phyloP scores from a whole-genome alignment of 2,113 vertebrate species.

The Rhagologus leucostigma region DNA sequence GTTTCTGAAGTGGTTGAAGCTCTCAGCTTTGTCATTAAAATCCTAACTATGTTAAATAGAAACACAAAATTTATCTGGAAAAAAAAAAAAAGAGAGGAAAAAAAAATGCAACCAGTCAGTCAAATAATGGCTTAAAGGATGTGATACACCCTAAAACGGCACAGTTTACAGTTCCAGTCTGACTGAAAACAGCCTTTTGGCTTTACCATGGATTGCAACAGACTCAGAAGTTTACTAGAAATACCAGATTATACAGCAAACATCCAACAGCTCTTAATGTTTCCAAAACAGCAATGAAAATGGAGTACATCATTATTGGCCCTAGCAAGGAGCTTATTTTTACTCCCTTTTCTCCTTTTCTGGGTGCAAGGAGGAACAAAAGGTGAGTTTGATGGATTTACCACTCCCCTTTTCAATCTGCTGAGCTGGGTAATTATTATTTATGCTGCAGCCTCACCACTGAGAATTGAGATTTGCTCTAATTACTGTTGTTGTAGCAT shows the following conservation, averaged over 20 bases:
- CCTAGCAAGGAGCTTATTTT: not conserved
- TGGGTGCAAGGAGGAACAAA: not conserved
- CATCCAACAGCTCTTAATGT: not conserved
- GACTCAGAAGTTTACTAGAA: not conserved
- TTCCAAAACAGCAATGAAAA: not conserved
- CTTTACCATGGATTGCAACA: not conserved
- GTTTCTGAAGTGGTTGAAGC: slow-evolving; percentile 96
- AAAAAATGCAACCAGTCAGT: not conserved
- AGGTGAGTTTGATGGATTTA: not conserved
- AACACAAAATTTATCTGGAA: slow-evolving; percentile 97
- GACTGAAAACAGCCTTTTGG: not conserved
- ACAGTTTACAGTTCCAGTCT: not conserved
- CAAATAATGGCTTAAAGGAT: not conserved
- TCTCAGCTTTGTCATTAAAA: slow-evolving; percentile 95
- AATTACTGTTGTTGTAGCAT: not conserved
- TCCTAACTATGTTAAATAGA: slow-evolving; percentile 97
- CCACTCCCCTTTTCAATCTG: not conserved
- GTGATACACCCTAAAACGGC: not conserved
- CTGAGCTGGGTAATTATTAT: not conserved
- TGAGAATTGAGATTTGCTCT: not conserved
- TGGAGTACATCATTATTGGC: not conserved
- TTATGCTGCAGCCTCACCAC: not conserved
- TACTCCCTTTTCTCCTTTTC: not conserved
- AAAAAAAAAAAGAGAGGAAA: not conserved
- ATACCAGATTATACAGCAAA: not conserved